Base-by-base conservation (phyloP, 2,888 invertebrate genomes). In the Coelinius sp. region DNA sequence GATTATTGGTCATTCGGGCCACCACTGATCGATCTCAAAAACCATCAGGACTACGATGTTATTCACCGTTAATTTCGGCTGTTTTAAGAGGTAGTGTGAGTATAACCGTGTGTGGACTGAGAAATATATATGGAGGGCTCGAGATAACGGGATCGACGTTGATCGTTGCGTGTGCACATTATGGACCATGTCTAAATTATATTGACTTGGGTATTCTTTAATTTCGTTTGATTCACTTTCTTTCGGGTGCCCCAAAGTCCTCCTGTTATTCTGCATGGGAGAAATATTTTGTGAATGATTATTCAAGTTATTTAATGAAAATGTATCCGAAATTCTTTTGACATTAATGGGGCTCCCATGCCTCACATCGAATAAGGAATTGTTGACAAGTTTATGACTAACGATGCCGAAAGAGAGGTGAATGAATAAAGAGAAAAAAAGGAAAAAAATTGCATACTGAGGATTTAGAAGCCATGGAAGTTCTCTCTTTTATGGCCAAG, bases 131-230 rank as follows among this genome's bases (percentile, higher is more conserved):
- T 78, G 79, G 83, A 84, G 84, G 83, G 83, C 83, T 84, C 83
- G 83, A 82, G 80, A 75, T 85, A 85, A 85, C 85, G 85, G 85
- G 82, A 85, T 81, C 75, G 73, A 76, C 79, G 79, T 79, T 79
- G 80, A 75, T 74, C 65, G 35, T 27, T 56, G 56, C 56, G 53
- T 53, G 53, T 27, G 59, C 59, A 59, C 59, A 35, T 59, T 59
- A 59, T 59, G 20, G n/a, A 59, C 20, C 56, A 56, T 56, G 56
- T 56, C 31, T 31, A 56, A 17, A 59, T 17, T 35, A 59, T 59
- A 59, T 31, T 8, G 59, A 53, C 53, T 25, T 53, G 8, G 24
- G 31, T 35, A 59, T 20, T 35, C 35, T 35, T 10, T 14, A 59
- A 31, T 17, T 31, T 14, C n/a, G n/a, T 31, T 17, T 31, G 35